phyloP scores from a whole-genome alignment of 2,797 vertebrate species.

The Carcharodon carcharias region DNA sequence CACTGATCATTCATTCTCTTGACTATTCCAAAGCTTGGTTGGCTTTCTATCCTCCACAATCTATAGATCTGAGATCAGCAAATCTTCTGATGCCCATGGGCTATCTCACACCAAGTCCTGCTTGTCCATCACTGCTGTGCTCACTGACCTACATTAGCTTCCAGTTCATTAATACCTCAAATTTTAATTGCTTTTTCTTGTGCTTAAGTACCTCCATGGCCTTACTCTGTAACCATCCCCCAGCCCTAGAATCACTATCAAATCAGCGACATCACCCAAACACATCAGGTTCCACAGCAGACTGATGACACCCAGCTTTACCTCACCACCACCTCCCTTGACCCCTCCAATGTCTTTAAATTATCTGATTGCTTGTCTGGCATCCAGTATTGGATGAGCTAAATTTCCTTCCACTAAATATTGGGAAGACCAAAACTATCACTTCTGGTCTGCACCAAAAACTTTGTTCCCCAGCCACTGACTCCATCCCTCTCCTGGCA shows the following conservation, averaged over 20 bases:
- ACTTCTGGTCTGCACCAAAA: too few species aligned
- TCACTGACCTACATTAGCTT: neutral
- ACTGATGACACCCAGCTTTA: too few species aligned
- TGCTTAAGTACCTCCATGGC: neutral
- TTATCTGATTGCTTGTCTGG: too few species aligned
- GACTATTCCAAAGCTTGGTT: neutral
- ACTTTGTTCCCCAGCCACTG: too few species aligned
- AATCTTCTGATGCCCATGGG: neutral
- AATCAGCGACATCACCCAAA: neutral
- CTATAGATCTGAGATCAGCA: neutral
- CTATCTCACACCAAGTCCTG: neutral
- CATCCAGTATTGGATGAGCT: too few species aligned
- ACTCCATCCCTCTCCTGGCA: too few species aligned
- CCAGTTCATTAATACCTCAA: neutral
- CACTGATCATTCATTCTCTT: neutral
- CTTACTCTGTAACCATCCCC: neutral
- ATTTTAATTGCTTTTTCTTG: neutral
- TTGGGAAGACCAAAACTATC: too few species aligned
- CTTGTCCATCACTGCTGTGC: neutral
- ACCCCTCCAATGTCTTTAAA: too few species aligned
- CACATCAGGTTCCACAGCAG: too few species aligned
- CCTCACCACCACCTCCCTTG: too few species aligned
- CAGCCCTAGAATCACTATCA: neutral
- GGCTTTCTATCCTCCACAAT: neutral
- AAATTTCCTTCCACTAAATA: too few species aligned